Conservation (phyloP, 1,140 invertebrate genomes). For the Oreohelix idahoensis region DNA sequence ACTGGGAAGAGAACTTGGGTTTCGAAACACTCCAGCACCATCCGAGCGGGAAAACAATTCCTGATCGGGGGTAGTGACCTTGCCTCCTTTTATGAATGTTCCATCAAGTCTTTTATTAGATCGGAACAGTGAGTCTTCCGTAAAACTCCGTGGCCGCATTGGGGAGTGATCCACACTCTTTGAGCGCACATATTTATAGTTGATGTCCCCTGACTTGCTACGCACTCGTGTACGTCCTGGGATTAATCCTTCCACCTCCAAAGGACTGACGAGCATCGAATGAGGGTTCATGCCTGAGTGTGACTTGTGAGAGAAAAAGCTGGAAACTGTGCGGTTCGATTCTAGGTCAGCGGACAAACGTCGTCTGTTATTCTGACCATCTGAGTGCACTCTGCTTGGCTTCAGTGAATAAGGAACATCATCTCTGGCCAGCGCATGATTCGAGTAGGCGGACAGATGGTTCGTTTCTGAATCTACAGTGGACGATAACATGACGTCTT, state of each 20-base stretch:
- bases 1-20: conserved; percentile 76
- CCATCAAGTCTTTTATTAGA: conserved; percentile 52
- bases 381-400: neutral
- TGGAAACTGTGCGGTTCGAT: conserved; percentile 21
- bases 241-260: conserved; percentile 30
- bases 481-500: conserved; percentile 48
- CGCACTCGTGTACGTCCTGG: conserved; percentile 49
- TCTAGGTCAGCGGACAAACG: conserved; percentile 62
- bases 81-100: conserved; percentile 51
- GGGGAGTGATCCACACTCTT: conserved; percentile 63
- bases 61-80: conserved; percentile 47
- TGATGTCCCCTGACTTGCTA: conserved; percentile 66
- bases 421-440: conserved; percentile 9
- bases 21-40: conserved; percentile 82
- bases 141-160: conserved; percentile 61
- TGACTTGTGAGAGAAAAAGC: conserved; percentile 20
- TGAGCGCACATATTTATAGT: conserved; percentile 58
- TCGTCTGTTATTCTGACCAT: conserved; percentile 45
- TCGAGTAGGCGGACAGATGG: conserved; percentile 11
- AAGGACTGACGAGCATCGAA: neutral
- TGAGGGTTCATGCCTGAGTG: conserved; percentile 3
- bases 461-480: conserved; percentile 20
- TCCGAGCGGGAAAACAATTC: conserved; percentile 65
- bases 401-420: conserved; percentile 13
- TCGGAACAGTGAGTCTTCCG: conserved; percentile 58